A percentile compares a stretch with the other conserved stretches of the same genome.
Evolutionary conservation across 2,113 vertebrate species (phyloP).

Genomic region (Grantiella picta): DNA sequence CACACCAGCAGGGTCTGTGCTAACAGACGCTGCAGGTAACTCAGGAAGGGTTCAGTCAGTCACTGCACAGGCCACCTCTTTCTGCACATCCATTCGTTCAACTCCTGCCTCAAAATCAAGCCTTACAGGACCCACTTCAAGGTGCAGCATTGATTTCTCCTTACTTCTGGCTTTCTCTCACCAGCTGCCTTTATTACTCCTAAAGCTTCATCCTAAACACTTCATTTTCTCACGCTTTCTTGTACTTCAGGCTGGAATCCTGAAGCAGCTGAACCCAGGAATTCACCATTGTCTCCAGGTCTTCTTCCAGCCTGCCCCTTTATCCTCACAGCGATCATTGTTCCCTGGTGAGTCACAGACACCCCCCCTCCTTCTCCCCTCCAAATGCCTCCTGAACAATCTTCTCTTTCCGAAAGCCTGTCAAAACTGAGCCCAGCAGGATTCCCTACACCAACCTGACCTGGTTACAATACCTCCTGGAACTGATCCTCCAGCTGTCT

Average conservation of each 20-base stretch:
- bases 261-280: not conserved
- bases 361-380: not conserved
- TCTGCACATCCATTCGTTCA: not conserved
- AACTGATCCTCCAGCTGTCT: constrained; percentile 39
- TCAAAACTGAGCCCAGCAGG: constrained; percentile 48
- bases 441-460: constrained; percentile 36
- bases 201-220: constrained; percentile 22
- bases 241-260: not conserved
- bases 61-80: not conserved
- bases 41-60: not conserved
- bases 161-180: not conserved
- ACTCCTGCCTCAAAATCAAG: not conserved
- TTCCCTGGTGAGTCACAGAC: constrained; percentile 42
- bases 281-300: constrained; percentile 14
- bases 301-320: constrained; percentile 48
- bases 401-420: constrained; percentile 48
- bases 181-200: not conserved
- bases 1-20: not conserved
- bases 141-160: not conserved
- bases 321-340: constrained; percentile 28
- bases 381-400: constrained; percentile 39
- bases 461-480: constrained; percentile 49
- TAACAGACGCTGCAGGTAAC: not conserved
- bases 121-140: not conserved
- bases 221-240: not conserved